Evolutionary conservation across 2,797 vertebrate species (phyloP).

Genomic region (Pseudochaenichthys georgianus): DNA sequence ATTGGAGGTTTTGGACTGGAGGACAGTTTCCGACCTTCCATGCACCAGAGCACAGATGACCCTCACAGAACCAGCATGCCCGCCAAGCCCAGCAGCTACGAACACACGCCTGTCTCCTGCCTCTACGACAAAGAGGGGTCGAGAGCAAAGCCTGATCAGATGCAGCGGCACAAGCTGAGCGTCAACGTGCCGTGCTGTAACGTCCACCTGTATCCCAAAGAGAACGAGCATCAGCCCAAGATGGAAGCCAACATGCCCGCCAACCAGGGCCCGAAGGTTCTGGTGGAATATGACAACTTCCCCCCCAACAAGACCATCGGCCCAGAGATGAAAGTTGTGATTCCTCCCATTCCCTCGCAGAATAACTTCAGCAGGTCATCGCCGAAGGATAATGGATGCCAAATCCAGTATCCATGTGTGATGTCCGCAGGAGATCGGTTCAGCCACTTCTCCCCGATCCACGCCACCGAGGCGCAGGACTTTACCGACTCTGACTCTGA

Average conservation of each 20-base stretch:
- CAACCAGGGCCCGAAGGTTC: conserved; percentile 58
- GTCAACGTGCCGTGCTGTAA: conserved; percentile 62
- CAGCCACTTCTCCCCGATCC: conserved; percentile 82
- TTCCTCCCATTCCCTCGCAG: conserved; percentile 79
- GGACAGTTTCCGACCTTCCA: conserved; percentile 61
- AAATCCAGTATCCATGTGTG: conserved; percentile 56
- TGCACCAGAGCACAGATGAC: conserved; percentile 60
- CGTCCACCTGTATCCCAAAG: conserved; percentile 69
- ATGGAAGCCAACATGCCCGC: conserved; percentile 8
- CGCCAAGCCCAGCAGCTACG: conserved; percentile 57
- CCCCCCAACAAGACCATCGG: conserved; percentile 87
- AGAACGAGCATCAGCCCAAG: conserved; percentile 44
- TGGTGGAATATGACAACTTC: conserved; percentile 86
- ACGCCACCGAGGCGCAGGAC: conserved; percentile 68
- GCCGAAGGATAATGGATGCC: conserved; percentile 62
- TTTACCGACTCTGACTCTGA: conserved; percentile 85
- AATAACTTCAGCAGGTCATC: conserved; percentile 72
- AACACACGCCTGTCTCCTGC: conserved; percentile 57
- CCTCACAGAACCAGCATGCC: conserved; percentile 38
- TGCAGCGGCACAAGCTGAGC: conserved; percentile 56
- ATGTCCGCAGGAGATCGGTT: conserved; percentile 54
- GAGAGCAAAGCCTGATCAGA: conserved; percentile 53
- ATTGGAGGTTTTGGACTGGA: conserved; percentile 61
- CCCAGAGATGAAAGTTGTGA: conserved; percentile 83
- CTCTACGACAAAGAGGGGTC: conserved; percentile 65